Evolutionary conservation across 2,113 vertebrate genomes (phyloP).

Genomic region (Bungarus multicinctus): DNA sequence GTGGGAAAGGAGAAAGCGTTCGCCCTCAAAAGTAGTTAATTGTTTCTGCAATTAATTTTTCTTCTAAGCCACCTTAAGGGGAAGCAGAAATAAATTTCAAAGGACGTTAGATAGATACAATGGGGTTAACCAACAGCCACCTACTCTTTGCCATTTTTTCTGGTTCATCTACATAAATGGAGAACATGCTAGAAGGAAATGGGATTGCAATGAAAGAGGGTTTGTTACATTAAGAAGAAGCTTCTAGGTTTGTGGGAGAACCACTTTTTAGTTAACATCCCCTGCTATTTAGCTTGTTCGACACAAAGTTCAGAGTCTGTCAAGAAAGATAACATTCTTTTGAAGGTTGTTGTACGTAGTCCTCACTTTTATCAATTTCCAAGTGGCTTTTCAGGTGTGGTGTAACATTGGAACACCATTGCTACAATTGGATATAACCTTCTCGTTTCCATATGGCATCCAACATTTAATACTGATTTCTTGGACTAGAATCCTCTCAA

Average conservation of each 20-base stretch:
- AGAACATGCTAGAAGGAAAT: background rate
- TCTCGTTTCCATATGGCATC: too few species aligned
- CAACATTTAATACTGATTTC: background rate
- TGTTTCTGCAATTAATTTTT: background rate
- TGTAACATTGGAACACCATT: too few species aligned
- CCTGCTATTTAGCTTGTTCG: background rate
- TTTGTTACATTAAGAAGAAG: background rate
- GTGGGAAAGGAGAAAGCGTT: background rate
- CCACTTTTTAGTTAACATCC: background rate
- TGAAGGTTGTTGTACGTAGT: background rate
- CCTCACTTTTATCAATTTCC: background rate
- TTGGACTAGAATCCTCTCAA: background rate
- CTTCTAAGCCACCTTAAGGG: background rate
- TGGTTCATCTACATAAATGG: background rate
- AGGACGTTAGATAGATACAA: background rate
- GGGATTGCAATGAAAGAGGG: background rate
- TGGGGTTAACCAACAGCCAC: background rate
- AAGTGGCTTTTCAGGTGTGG: background rate
- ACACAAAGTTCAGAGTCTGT: background rate
- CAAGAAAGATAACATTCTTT: background rate
- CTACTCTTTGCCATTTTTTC: background rate
- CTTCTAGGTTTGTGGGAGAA: background rate
- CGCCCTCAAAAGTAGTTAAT: background rate
- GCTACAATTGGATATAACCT: too few species aligned
- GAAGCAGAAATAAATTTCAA: background rate